Evolutionary conservation across 1,140 invertebrate genomes (phyloP), one percentile per base, ranked within the genome.

Genomic region (Heliothis subflexa): DNA sequence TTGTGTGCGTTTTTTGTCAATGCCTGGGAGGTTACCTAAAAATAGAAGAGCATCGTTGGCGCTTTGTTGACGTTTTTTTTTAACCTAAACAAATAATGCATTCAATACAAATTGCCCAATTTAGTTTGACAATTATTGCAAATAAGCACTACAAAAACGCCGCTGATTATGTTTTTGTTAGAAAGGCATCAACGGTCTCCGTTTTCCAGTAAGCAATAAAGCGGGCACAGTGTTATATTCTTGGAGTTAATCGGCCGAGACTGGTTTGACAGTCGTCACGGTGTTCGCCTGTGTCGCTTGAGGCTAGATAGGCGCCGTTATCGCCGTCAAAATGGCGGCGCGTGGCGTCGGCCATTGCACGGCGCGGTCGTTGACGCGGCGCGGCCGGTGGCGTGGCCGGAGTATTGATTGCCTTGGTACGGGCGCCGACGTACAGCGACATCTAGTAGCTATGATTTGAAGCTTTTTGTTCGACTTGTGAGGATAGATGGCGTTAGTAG

Each of bases 321-420:
- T 91, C 66, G 66, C 64, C 66, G 66, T 70, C 92, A 94, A 94
- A 90, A 94, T 93, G 90, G 93, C 90, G 88, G 78, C 87, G 85
- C 83, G 81, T 78, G 75, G 84, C 84, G 79, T 76, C 78, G 78
- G 83, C 80, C 85, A 85, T 86, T 86, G 84, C 71, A 72, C 81
- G 81, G 75, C 40, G 87, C 82, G 83, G 83, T 75, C 83, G 89
- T 82, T 87, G 82, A 86, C 90, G 88, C 78, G 66, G 74, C 78
- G 52, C 33, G 66, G 14, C 52, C 59, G 75, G 25, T 75, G 66
- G 78, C 70, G 79, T 84, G 83, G 85, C 84, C 84, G 79, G 79
- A 73, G 61, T 84, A 89, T 90, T 72, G 88, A 91, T 89, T 86
- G 74, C 52, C 72, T 57, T 52, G 47, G 55, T 77, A 28, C 55